phyloP scores from a whole-genome alignment of 2,888 invertebrate genomes.

The Sarcophaga variegata region DNA sequence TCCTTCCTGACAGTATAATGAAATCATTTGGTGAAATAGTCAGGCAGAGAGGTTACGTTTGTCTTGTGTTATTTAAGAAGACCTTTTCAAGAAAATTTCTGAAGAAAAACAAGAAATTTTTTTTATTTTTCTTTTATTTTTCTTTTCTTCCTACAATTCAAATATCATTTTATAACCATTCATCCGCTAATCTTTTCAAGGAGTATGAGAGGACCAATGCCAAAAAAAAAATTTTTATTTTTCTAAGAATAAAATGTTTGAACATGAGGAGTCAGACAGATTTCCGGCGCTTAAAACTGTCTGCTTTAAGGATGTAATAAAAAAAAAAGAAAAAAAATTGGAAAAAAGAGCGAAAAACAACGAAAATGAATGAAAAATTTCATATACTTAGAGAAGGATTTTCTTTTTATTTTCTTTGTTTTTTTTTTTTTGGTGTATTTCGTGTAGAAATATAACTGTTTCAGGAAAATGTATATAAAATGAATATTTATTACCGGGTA shows the following conservation, averaged over 20 bases:
- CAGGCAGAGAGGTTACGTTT: background rate
- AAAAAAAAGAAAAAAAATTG: too few species aligned
- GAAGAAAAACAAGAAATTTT: background rate
- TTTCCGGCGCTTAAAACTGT: constrained; percentile 68
- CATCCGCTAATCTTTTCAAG: background rate
- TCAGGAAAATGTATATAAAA: constrained; percentile 47
- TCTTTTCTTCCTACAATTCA: background rate
- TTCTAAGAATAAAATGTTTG: constrained; percentile 45
- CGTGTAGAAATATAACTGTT: constrained; percentile 27
- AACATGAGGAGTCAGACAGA: constrained; percentile 63
- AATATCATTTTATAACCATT: background rate
- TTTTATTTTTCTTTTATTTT: constrained; percentile 3
- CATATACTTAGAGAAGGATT: background rate
- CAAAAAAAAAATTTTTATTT: constrained; percentile 4
- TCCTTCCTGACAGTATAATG: constrained; percentile 22
- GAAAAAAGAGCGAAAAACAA: constrained; percentile 15
- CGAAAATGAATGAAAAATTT: constrained; percentile 1
- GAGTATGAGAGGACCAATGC: background rate
- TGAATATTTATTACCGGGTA: constrained; percentile 52
- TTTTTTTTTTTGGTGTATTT: too few species aligned
- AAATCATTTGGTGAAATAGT: constrained; percentile 15
- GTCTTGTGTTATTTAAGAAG: constrained; percentile 34
- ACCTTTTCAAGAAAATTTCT: constrained; percentile 16
- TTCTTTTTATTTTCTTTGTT: too few species aligned
- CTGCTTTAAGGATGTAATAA: constrained; percentile 46